Evolutionary conservation across 2,797 vertebrate genomes (phyloP), one percentile per base, ranked within the genome.

Genomic region (Rallus crepitans): DNA sequence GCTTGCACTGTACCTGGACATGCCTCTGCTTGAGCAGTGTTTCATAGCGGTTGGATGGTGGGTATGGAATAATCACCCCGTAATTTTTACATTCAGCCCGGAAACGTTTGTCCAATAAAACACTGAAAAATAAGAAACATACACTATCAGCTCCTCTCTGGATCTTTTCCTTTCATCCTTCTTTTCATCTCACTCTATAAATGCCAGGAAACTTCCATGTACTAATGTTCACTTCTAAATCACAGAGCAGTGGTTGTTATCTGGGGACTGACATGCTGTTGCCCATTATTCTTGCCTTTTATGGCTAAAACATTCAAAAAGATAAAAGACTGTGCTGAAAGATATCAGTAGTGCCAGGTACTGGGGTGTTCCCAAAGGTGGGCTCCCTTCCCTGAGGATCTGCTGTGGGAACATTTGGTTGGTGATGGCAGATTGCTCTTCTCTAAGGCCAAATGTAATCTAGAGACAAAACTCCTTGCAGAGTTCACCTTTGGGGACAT

Each of bases 81-180:
- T 99, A 99, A 95, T 99, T 99, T 98, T 99, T 99, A 97, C 99
- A 99, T 68, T 99, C 99, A 6, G 99, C 99, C 78, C 99, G 98
- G 96, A 99, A 99, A 55, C 99, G 98, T 96, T 99, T 99, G 97
- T 99, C 99, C 93, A 99, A 68, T 37, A 99, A 97, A 82, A 99
- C 99, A 73, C 99, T 99, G 95, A 8, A 89, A 97, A 63, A 89
- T 82, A 2, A 68, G 28, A 65, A 91, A 47, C 3, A 27, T 5
- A 20, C 47, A 4, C 15, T 7, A 11, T 16, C 40, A 55, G 8
- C 27, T 83, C 40, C 55, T 10, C 7, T 45, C 15, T 52, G 33
- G 1, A 9, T 63, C 37, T 68, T 31, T 20, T 42, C 42, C 37
- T 80, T 66, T n/a, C 33, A 45, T n/a, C 35, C 39, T 52, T 40